Conservation (phyloP, 2,888 invertebrate genomes). For the Drosophila rellima region DNA sequence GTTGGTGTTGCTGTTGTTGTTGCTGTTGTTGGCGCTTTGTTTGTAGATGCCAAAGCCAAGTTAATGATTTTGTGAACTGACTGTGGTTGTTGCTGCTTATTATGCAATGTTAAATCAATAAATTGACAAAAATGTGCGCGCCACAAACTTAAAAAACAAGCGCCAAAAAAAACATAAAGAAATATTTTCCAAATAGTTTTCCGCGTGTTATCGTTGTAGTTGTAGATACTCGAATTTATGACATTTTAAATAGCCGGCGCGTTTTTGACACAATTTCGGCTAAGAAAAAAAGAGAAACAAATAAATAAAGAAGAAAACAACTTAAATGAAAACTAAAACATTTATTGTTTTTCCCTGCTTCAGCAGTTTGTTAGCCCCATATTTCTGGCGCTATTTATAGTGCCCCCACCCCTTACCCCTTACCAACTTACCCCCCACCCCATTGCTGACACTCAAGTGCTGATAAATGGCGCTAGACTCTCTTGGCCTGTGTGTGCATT, state of each 20-base stretch:
- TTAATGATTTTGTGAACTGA: slow-evolving; percentile 67
- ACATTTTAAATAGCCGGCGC: slow-evolving; percentile 58
- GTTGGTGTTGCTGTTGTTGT: slow-evolving; percentile 29
- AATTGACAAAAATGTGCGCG: slow-evolving; percentile 55
- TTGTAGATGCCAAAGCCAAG: slow-evolving; percentile 62
- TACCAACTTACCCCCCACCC: background rate
- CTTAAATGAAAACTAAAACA: slow-evolving; percentile 19
- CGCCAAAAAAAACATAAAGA: slow-evolving; percentile 19
- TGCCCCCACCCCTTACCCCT: slow-evolving; percentile 8
- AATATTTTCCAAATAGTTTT: slow-evolving; percentile 44
- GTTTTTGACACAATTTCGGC: slow-evolving; percentile 31
- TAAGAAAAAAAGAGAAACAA: background rate
- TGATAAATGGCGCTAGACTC: slow-evolving; percentile 76
- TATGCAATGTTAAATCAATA: slow-evolving; percentile 78
- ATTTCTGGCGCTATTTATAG: slow-evolving; percentile 58
- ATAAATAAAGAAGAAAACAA: background rate
- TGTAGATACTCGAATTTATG: slow-evolving; percentile 44
- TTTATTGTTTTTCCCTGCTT: slow-evolving; percentile 38
- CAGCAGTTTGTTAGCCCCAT: slow-evolving; percentile 30
- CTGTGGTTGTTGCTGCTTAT: slow-evolving; percentile 40
- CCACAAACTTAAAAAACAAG: slow-evolving; percentile 27
- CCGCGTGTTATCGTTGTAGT: background rate
- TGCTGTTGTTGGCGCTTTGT: slow-evolving; percentile 47
- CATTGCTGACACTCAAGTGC: slow-evolving; percentile 49
- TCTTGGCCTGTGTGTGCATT: slow-evolving; percentile 47